These are phyloP conservation scores for Apodemia duryi DNA, from an alignment of 2,888 invertebrate species.

Conservation along the genomic window DNA sequence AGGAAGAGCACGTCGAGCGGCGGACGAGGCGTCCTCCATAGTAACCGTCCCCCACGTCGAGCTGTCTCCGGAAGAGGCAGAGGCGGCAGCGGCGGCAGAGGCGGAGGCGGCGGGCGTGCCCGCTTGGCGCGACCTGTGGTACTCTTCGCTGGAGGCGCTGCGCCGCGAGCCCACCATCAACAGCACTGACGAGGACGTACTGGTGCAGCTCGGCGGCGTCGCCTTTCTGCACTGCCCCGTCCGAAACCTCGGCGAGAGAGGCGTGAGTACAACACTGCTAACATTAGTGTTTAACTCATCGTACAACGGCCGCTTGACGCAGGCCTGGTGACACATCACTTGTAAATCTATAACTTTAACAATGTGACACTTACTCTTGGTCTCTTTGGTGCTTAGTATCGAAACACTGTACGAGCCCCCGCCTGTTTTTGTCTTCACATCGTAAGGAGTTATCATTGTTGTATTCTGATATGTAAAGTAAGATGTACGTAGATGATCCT, in stretches of 20 bases:
- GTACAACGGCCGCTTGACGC: too few relatives aligned
- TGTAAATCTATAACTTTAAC: too few relatives aligned
- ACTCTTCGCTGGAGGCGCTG: slow-evolving; percentile 64
- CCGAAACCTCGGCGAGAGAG: slow-evolving; percentile 86
- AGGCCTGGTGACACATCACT: too few relatives aligned
- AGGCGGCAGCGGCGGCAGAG: slow-evolving; percentile 40
- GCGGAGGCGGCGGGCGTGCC: slow-evolving; percentile 54
- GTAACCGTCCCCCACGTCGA: slow-evolving; percentile 28
- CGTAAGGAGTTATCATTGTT: too few relatives aligned
- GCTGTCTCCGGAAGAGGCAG: slow-evolving; percentile 33
- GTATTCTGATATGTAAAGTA: too few relatives aligned
- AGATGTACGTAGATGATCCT: too few relatives aligned
- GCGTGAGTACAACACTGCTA: slow-evolving; percentile 60
- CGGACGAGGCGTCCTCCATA: slow-evolving; percentile 26
- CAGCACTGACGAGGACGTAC: slow-evolving; percentile 86
- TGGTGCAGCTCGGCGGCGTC: slow-evolving; percentile 87
- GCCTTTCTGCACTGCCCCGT: slow-evolving; percentile 91
- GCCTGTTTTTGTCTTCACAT: too few relatives aligned
- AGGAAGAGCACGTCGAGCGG: slow-evolving; percentile 29
- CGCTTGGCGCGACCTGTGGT: slow-evolving; percentile 83
- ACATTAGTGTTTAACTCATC: neutral
- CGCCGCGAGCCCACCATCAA: slow-evolving; percentile 79
- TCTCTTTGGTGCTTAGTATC: too few relatives aligned
- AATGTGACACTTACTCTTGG: too few relatives aligned
- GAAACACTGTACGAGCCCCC: too few relatives aligned